phyloP scores from a whole-genome alignment of 2,113 vertebrate genomes.

The human region DNA sequence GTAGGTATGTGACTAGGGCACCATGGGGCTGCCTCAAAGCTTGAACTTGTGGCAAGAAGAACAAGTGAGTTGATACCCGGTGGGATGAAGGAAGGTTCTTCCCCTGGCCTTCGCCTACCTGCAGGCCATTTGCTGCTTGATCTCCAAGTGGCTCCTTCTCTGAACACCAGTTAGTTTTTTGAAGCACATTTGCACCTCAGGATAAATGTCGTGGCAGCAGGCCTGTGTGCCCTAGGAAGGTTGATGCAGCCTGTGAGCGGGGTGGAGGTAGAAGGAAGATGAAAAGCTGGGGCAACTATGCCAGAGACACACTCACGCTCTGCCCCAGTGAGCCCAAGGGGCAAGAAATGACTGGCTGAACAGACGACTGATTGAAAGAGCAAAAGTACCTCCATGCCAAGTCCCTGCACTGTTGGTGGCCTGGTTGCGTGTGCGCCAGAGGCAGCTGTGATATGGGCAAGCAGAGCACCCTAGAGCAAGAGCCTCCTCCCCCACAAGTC shows the following conservation, averaged over 20 bases:
- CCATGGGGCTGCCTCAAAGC: background rate
- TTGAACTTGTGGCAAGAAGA: background rate
- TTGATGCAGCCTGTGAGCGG: no score
- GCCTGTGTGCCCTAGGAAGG: background rate
- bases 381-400: background rate
- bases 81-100: background rate
- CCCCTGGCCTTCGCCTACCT: background rate
- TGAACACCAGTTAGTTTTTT: background rate
- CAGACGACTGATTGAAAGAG: background rate
- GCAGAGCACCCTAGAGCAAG: background rate
- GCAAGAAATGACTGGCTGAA: background rate
- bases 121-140: background rate
- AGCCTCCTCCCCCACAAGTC: fast-evolving
- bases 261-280: background rate
- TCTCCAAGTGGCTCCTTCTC: background rate
- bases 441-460: background rate
- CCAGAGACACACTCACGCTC: background rate
- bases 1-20: background rate
- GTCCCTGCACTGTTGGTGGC: fast-evolving
- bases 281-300: background rate
- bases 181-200: background rate
- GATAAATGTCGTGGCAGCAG: no score
- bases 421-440: background rate
- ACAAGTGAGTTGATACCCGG: background rate
- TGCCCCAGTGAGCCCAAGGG: background rate